Evolutionary conservation across 1,140 invertebrate genomes (phyloP), one percentile per base, ranked within the genome.

Genomic region (honey bee (Apis mellifera)): DNA sequence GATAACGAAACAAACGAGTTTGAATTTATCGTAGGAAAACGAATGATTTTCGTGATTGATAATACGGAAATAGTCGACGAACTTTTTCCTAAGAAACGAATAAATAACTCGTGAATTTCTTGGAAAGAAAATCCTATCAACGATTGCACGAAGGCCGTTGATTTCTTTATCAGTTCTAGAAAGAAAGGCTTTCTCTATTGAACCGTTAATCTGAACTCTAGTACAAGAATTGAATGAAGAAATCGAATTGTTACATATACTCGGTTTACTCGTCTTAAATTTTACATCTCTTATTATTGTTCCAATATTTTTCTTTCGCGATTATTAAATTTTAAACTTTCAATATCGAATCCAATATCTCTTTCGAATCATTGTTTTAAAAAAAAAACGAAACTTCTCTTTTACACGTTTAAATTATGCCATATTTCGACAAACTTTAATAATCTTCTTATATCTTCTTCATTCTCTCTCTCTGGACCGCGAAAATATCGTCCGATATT

Each of bases 151-250:
- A 78, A 52, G 70, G 76, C 54, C n/a, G 66, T 70, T 71, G 55
- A 70, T 78, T 78, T 78, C 77, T 78, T 78, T 78, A 78, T 78
- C 66, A 78, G 55, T 68, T 23, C 54, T 68, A 32, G n/a, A n/a
- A 60, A 60, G 77, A 52, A 78, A 78, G 32, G 77, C 66, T 60
- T 23, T 19, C 15, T 68, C 17, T 48, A 60, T 21, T 50, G 55
- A 60, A 42, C 66, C 21, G 66, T 78, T 78, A 78, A 78, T 78
- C 32, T 78, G 50, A 66, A 42, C 62, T 13, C 9, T 19, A 7
- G 11, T 52, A 32, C 42, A 54, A 17, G n/a, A 1, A 12, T 48
- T 69, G 54, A 4, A n/a, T 55, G 52, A 75, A 50, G 50, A 42
- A 50, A 50, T 62, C 19, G 52, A 62, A 50, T 62, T 62, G 17